Base-by-base conservation (phyloP, 1,140 invertebrate species). In the Drosophila arizonae region DNA sequence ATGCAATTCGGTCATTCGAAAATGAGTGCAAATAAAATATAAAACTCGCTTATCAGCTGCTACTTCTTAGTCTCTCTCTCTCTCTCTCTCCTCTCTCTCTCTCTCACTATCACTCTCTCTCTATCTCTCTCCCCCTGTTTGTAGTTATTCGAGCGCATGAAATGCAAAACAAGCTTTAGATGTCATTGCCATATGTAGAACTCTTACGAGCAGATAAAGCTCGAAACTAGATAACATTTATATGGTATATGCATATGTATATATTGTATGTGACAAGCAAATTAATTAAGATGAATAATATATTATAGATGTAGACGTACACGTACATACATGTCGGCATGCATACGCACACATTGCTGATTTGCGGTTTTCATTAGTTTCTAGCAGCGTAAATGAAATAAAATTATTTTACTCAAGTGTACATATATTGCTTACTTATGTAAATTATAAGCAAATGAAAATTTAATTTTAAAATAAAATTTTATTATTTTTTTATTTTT, bases 1-100 rank as follows among this genome's bases (percentile, higher is more conserved):
- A 57, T 70, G 64, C 57, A 71, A 57, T 56, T 67, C 66, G 71
- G 71, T 67, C 71, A 67, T 39, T 72, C 30, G 62, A 54, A 50
- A 68, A 68, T n/a, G 46, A 60, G 52, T 61, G 50, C 28, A 43
- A 57, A 58, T 71, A 26, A 50, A 50, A 24, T 26, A 57, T 45
- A 71, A 51, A 65, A 51, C 33, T 36, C 57, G 46, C 62, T 72
- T 72, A 72, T 72, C 69, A 65, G 54, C 39, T 41, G 50, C 68
- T 43, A 17, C 8, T 63, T 5, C 2, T 30, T 6, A 30, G 6
- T 45, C 43, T 45, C n/a, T 45, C 43, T 45, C 67, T 69, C 15
- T 10, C 67, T 55, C 58, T 48, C 24, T 45, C 43, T 17, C 15
- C 17, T 13, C 4, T 0, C 9, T 24, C 9, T 13, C 13, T 41